Conservation (phyloP, 2,888 invertebrate species). For the Oasisia sp. region DNA sequence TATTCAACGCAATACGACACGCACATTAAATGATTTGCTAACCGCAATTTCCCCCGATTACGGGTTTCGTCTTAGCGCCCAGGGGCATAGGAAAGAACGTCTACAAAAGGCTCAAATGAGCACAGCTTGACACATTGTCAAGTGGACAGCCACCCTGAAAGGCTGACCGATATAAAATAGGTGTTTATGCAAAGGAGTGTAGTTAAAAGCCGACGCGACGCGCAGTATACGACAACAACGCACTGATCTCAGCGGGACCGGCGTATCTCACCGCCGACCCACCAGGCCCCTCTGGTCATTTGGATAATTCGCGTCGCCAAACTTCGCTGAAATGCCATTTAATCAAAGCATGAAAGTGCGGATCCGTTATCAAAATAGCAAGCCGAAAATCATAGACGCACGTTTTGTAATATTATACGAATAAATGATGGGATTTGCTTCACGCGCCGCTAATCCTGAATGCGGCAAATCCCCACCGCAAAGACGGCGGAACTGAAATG, state of each 20-base stretch:
- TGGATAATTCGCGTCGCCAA: not conserved
- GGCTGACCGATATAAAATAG: not conserved
- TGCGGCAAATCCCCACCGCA: not conserved
- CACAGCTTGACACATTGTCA: slow-evolving; percentile 7
- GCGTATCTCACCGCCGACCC: not conserved
- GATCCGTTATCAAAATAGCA: not conserved
- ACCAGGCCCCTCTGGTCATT: not conserved
- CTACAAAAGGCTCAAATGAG: not conserved
- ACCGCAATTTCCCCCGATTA: not conserved
- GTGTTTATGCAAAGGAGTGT: not conserved
- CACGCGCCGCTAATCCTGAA: not conserved
- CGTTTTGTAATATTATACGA: not conserved
- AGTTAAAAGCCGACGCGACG: not conserved
- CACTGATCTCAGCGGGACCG: not conserved
- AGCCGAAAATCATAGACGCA: not conserved
- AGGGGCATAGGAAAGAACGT: not conserved
- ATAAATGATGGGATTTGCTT: not conserved
- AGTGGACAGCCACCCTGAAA: not conserved
- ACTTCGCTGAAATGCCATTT: not conserved
- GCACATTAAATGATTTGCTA: not conserved
- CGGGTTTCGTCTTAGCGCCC: not conserved
- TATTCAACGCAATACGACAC: not conserved
- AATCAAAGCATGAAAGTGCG: not conserved
- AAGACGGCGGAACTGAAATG: not conserved
- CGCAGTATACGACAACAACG: not conserved